Evolutionary conservation across 2,113 vertebrate genomes (phyloP), one percentile per base, ranked within the genome.

Genomic region (Ictalurus punctatus): DNA sequence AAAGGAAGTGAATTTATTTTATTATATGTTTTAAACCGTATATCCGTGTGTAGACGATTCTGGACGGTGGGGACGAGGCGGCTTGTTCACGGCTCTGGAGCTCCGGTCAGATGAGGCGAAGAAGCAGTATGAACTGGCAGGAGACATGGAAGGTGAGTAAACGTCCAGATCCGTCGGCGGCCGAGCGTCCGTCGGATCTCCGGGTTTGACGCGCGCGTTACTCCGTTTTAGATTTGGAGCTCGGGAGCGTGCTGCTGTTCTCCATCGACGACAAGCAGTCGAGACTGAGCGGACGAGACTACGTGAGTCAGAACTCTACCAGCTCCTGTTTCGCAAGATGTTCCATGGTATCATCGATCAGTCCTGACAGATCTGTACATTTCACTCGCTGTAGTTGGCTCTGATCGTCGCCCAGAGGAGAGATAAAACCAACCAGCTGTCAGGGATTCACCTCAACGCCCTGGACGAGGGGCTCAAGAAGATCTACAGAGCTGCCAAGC

Each of bases 11-110:
- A 7, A 61, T 54, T 13, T 56, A 6, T 63, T 63, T 63, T 0
- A 44, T 44, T 44, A 25, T 56, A 3, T 13, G 5, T 44, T 63
- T 63, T 3, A n/a, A n/a, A 67, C 9, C 7, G n/a, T 34, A 19
- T 61, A n/a, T 71, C 10, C 37, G 23, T 86, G 61, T 84, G 23
- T 92, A 98, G 98, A 99, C 94, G 97, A 99, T 90, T 98, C 97
- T 0, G 97, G 98, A 65, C 90, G 48, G 27, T 99, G 98, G 98
- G 98, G 98, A 73, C 94, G 94, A 87, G 98, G 98, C 54, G 98
- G 98, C 84, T 93, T 99, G 86, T 99, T 99, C 90, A 97, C 97
- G 6, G 98, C 97, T 65, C 95, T 99, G 89, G 96, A 97, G 90
- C 88, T 93, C 83, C 94, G 97, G 86, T 98, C 98, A 16, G 94